Percentiles rank a stretch among this genome's conserved stretches.
Conservation (phyloP, 2,888 invertebrate genomes). For the Apodemia zela region DNA sequence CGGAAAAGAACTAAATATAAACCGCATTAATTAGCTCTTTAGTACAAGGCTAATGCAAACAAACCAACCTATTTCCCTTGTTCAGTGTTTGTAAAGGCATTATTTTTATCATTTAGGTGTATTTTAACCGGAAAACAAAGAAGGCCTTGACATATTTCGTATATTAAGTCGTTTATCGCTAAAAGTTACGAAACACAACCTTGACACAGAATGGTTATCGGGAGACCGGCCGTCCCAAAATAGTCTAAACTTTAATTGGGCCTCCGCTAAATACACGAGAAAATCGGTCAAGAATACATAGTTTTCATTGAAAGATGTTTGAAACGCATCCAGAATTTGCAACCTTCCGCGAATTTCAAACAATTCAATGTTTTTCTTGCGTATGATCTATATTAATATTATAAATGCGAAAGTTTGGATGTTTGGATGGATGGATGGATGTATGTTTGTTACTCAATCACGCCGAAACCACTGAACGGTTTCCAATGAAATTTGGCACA, state of each 20-base stretch:
- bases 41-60: conserved; percentile 51
- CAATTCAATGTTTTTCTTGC: conserved; percentile 30
- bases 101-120: conserved; percentile 38
- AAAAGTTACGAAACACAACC: conserved; percentile 64
- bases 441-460: no score
- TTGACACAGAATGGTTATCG: conserved; percentile 77
- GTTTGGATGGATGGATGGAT: no score
- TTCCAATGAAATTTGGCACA: no score
- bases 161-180: conserved; percentile 41
- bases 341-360: conserved; percentile 40
- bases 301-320: conserved; percentile 46
- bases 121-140: conserved; percentile 50
- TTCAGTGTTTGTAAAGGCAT: conserved; percentile 29
- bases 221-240: conserved; percentile 69
- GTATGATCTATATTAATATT: no score
- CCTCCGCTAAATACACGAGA: conserved; percentile 50
- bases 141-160: conserved; percentile 65
- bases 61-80: conserved; percentile 20
- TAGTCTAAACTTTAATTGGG: conserved; percentile 64
- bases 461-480: no score
- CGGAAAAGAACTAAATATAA: no score
- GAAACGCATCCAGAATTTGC: conserved; percentile 50
- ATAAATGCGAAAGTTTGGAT: no score
- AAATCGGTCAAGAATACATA: conserved; percentile 72
- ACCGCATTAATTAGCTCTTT: conserved; percentile 53